phyloP scores from a whole-genome alignment of 2,888 invertebrate species.

The Cinara cedri region DNA sequence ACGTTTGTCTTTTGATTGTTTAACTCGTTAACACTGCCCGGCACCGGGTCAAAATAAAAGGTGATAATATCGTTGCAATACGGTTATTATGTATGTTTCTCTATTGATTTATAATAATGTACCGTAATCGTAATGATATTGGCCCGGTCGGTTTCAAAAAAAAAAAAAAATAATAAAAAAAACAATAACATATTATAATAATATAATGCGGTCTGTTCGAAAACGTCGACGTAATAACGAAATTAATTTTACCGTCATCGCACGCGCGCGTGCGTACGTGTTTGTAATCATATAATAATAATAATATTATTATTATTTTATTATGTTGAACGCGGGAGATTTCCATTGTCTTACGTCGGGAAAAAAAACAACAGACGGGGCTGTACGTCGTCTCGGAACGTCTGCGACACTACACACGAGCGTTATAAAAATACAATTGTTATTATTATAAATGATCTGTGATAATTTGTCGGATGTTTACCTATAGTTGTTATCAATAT shows the following conservation, averaged over 20 bases:
- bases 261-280: background rate
- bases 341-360: constrained; percentile 18
- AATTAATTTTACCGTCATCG: constrained; percentile 17
- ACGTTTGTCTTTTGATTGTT: too few species aligned
- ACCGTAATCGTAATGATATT: background rate
- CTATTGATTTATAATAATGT: too few species aligned
- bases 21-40: too few species aligned
- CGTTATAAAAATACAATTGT: too few species aligned
- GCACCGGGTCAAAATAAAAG: too few species aligned
- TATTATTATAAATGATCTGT: background rate
- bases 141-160: background rate
- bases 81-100: too few species aligned
- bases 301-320: constrained; percentile 17
- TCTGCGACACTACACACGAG: background rate
- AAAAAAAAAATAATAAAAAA: too few species aligned
- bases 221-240: background rate
- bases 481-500: too few species aligned
- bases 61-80: too few species aligned
- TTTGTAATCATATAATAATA: background rate
- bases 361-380: too few species aligned
- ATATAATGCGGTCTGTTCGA: background rate
- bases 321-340: constrained; percentile 24
- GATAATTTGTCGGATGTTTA: too few species aligned
- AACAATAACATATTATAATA: background rate
- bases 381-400: too few species aligned